phyloP scores from a whole-genome alignment of 2,797 vertebrate genomes.

The Leptoclinus maculatus region DNA sequence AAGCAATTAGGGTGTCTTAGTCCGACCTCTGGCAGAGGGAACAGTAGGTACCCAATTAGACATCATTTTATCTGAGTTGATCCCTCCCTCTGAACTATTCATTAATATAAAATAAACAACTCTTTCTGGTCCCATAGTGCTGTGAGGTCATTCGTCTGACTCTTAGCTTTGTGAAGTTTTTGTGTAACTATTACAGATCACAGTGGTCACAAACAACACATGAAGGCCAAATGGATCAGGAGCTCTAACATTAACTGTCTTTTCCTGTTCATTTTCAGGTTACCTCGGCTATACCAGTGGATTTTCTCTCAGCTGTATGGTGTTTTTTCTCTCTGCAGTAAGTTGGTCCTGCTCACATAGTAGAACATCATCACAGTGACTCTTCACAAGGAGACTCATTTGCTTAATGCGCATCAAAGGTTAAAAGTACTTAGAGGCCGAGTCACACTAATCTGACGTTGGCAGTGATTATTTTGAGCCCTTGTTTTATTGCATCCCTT shows the following conservation, averaged over 20 bases:
- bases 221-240: neutral
- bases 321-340: slow-evolving; percentile 96
- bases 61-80: slow-evolving; percentile 15
- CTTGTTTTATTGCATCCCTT: slow-evolving; percentile 12
- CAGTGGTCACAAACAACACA: slow-evolving; percentile 1
- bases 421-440: slow-evolving; percentile 23
- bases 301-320: slow-evolving; percentile 99
- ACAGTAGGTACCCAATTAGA: slow-evolving; percentile 51
- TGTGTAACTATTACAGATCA: slow-evolving; percentile 13
- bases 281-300: slow-evolving; percentile 98
- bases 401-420: slow-evolving; percentile 50
- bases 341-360: slow-evolving; percentile 71
- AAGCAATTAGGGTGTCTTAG: slow-evolving; percentile 54
- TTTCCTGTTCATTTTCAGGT: slow-evolving; percentile 80
- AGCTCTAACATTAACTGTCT: slow-evolving; percentile 5
- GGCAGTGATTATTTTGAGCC: neutral
- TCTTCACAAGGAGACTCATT: slow-evolving; percentile 34
- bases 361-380: slow-evolving; percentile 33
- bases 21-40: slow-evolving; percentile 24
- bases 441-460: slow-evolving; percentile 49
- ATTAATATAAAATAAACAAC: slow-evolving; percentile 17
- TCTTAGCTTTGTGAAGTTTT: slow-evolving; percentile 3
- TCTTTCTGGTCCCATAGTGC: slow-evolving; percentile 11
- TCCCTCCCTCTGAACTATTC: slow-evolving; percentile 20
- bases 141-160: slow-evolving; percentile 7